Evolutionary conservation across 2,888 invertebrate genomes (phyloP).

Genomic region (Hesperia comma): DNA sequence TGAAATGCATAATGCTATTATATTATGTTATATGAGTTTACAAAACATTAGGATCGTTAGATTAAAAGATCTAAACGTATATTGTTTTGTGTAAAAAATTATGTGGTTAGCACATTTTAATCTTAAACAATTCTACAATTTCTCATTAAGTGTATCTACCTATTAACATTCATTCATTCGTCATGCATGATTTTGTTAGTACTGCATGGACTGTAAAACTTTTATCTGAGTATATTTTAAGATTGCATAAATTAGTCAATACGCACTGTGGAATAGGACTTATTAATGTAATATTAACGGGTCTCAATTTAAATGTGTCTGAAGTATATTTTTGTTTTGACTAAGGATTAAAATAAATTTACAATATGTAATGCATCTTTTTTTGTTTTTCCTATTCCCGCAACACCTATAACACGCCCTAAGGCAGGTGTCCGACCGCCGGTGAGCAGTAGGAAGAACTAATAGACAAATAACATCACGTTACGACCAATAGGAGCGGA

Average conservation of each 20-base stretch:
- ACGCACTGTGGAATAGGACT: not conserved
- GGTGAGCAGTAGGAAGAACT: too few species aligned
- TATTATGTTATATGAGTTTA: conserved; percentile 9
- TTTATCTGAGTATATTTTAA: conserved; percentile 15
- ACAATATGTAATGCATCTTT: not conserved
- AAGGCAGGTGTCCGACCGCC: too few species aligned
- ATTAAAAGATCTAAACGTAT: not conserved
- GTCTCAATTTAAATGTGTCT: conserved; percentile 22
- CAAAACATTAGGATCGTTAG: not conserved
- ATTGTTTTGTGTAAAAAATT: conserved; percentile 8
- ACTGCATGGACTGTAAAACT: not conserved
- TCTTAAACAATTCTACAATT: conserved; percentile 5
- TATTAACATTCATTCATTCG: too few species aligned
- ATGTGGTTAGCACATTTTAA: conserved; percentile 24
- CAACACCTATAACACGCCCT: too few species aligned
- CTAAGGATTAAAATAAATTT: conserved; percentile 9
- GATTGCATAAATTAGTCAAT: not conserved
- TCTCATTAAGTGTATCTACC: conserved; percentile 15
- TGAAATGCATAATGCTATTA: conserved; percentile 13
- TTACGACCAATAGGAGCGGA: too few species aligned
- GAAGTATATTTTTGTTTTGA: conserved; percentile 21
- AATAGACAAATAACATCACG: too few species aligned
- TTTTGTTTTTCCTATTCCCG: not conserved
- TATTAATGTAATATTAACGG: conserved; percentile 8
- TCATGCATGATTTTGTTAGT: not conserved